A percentile compares a stretch with the other conserved stretches of the same genome.
These are phyloP conservation scores for Copidosoma floridanum DNA, from an alignment of 1,140 invertebrate species.

Conservation along the genomic window DNA sequence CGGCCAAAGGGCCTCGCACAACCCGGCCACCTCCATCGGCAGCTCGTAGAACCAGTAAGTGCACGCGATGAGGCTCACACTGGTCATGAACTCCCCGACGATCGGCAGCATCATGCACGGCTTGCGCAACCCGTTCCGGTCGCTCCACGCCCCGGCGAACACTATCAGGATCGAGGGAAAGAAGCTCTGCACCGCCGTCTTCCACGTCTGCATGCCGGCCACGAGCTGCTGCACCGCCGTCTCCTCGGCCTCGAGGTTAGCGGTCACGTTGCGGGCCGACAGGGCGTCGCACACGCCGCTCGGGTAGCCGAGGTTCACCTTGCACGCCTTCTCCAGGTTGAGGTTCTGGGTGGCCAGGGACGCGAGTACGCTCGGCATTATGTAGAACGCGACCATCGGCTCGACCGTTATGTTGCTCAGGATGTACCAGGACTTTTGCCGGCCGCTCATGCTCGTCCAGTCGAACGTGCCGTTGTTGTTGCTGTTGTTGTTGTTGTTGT, in stretches of 20 bases:
- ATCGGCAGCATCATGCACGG: conserved; percentile 82
- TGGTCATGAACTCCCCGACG: conserved; percentile 75
- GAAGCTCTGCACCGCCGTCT: conserved; percentile 73
- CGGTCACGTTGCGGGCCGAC: conserved; percentile 66
- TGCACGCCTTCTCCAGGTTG: conserved; percentile 80
- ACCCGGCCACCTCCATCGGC: conserved; percentile 75
- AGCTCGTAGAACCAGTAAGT: conserved; percentile 75
- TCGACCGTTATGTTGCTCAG: conserved; percentile 71
- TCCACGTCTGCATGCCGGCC: conserved; percentile 77
- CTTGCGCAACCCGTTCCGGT: conserved; percentile 72
- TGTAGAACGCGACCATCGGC: conserved; percentile 75
- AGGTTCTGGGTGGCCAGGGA: conserved; percentile 78
- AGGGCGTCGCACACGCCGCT: conserved; percentile 72
- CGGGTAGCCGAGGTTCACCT: conserved; percentile 73
- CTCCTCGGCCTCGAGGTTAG: conserved; percentile 69
- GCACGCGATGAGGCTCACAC: conserved; percentile 74
- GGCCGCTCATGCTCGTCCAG: conserved; percentile 42
- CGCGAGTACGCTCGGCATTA: conserved; percentile 75
- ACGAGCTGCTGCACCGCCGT: conserved; percentile 78
- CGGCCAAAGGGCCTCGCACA: conserved; percentile 75
- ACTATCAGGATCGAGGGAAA: conserved; percentile 73
- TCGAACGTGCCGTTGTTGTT: conserved; percentile 15
- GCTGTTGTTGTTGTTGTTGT: too few relatives aligned
- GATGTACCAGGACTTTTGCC: conserved; percentile 48
- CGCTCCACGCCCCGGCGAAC: conserved; percentile 78